Base-by-base conservation (phyloP, 2,797 vertebrate species). In the Schizopygopsis malacanthus region DNA sequence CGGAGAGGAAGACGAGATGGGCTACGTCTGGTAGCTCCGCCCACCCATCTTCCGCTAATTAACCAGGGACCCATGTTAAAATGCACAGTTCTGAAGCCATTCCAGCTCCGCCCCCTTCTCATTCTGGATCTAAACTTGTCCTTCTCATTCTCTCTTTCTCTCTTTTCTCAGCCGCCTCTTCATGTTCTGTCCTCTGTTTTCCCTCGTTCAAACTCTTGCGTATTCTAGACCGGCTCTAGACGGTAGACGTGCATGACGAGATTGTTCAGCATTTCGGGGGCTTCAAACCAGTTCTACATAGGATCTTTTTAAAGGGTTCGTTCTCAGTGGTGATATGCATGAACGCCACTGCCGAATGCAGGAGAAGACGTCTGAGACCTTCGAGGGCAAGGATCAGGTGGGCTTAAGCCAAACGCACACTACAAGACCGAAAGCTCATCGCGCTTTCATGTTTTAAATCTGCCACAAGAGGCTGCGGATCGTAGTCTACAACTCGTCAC, bases 11-110 rank as follows among this genome's bases (percentile, higher is more conserved):
- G 97, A 98, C 85, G 98, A 99, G 94, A 96, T 95, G 13, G 97
- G 97, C 89, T 98, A 98, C 93, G 92, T 97, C 93, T 99, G 98
- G 98, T 99, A 99, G 97, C 97, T 95, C 92, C 70, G n/a, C 89
- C 90, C 91, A 89, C 83, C 47, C 86, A 85, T 87, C 81, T 93
- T 94, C 88, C 83, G 89, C 91, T 92, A 91, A 90, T 83, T 84
- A 90, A 93, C 93, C 83, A 94, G 95, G 96, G 96, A 97, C 95
- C 92, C 92, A 90, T 86, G 84, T 94, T 95, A 75, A 93, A 92
- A 95, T 94, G 96, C 96, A 96, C 96, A 96, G 94, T 95, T 95
- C 93, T 94, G 93, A 96, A 96, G 95, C 95, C 95, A 96, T 96
- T 95, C 94, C 94, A 94, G 89, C 92, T 81, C 91, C 90, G 89